Base-by-base conservation (phyloP, 2,888 invertebrate species). In the Toxonevra muliebris region DNA sequence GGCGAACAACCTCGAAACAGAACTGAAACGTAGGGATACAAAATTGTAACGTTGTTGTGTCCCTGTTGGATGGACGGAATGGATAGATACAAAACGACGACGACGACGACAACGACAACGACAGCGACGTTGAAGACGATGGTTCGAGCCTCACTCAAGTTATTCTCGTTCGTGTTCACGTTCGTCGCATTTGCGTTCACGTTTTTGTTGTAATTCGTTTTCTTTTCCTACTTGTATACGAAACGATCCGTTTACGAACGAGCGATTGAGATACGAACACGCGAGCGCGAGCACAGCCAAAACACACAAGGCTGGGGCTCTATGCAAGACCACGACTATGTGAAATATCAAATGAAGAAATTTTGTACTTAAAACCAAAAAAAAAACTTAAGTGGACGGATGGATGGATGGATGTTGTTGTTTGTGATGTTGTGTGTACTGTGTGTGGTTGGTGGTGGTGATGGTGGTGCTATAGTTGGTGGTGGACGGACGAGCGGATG, bases 1-100 rank as follows among this genome's bases (percentile, higher is more conserved):
- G 79, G 79, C 79, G 80, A 75, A 81, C 81, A 80, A 81, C 76
- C 81, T 80, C 81, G 77, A 80, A 82, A 77, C 79, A 79, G 79
- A 80, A 82, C 82, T 82, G 79, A 80, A 79, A 76, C 77, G 78
- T 77, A 81, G 81, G 81, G 81, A 81, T 80, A 74, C 69, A 43
- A 69, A 68, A 53, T 62, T 57, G 61, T 52, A 60, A 59, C 65
- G 65, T 70, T 65, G 69, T 71, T 66, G 69, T 73, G 77, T 77
- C 76, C 74, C 75, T 63, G 67, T 50, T 19, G 60, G 41, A 48
- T 7, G 60, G 50, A 59, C 66, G 65, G 57, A 63, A 65, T 65
- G 57, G 55, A 41, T 61, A 64, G 66, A 68, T 30, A 30, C 30
- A 30, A 7, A 30, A 42, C n/a, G 55, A 65, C 54, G 61, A 45